Evolutionary conservation across 1,140 invertebrate genomes (phyloP), one percentile per base, ranked within the genome.

Genomic region (Chrysomallon squamiferum): DNA sequence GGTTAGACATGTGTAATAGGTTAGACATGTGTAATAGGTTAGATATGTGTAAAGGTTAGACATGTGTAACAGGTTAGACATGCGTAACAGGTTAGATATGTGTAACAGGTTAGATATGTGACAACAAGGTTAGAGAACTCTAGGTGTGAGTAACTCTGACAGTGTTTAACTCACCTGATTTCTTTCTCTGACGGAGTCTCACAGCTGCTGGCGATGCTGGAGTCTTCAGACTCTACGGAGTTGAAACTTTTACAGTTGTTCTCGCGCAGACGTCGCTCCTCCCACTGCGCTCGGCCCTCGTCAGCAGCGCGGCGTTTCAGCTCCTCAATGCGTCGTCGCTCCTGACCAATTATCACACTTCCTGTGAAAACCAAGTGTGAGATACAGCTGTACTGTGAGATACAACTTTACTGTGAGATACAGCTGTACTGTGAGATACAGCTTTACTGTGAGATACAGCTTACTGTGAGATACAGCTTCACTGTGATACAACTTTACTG

Each of bases 381-480:
- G 85, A 94, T 93, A 93, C 92, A 95, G 93, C 83, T 94, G 92
- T 65, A 92, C 93, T 75, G 95, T 88, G 87, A 94, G 18, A 38
- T n/a, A n/a, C n/a, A n/a, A n/a, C n/a, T n/a, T n/a, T n/a, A 58
- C 20, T 59, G 13, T 35, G 73, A 75, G 85, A 94, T 93, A 93
- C 92, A 95, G 93, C 83, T 94, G 92, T 65, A 92, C 93, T 75
- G 95, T 88, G 87, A 94, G 18, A 38, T n/a, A n/a, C n/a, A n/a
- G n/a, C n/a, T n/a, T n/a, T n/a, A 58, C 20, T 59, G 13, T 35
- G 73, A 75, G 85, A 94, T 93, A 93, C 92, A 95, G 93, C 83
- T 94, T 65, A 92, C 93, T 75, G 95, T 88, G 87, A 94, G 18
- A 38, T n/a, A n/a, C n/a, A n/a, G n/a, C n/a, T n/a, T n/a, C n/a